Conservation (phyloP, 1,140 invertebrate genomes). For the Ceratoteleas bidentatus region DNA sequence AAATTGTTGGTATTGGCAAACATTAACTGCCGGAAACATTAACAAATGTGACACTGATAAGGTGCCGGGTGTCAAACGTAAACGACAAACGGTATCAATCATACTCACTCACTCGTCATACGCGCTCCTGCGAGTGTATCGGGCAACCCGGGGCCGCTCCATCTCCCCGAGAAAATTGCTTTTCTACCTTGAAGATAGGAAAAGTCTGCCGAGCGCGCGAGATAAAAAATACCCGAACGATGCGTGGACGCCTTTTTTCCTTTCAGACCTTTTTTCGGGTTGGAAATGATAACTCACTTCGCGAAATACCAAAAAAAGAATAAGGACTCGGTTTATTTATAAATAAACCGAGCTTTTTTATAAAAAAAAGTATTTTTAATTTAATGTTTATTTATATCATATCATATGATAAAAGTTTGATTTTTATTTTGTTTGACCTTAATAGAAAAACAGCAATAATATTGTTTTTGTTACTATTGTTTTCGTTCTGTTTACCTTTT, state of each 20-base stretch:
- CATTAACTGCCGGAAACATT: too few species aligned
- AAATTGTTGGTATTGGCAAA: too few species aligned
- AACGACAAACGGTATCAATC: constrained; percentile 57
- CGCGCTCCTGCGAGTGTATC: constrained; percentile 13
- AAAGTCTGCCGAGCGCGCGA: constrained; percentile 23
- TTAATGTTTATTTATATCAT: too few species aligned
- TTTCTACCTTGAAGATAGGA: constrained; percentile 34
- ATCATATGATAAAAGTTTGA: too few species aligned
- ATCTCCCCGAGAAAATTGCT: constrained; percentile 55
- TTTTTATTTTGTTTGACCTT: too few species aligned
- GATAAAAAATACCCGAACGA: constrained; percentile 34
- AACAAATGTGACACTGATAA: constrained; percentile 56
- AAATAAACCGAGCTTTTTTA: too few species aligned
- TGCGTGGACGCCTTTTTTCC: constrained; percentile 2
- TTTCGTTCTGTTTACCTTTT: too few species aligned
- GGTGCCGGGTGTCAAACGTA: constrained; percentile 40
- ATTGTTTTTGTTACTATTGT: too few species aligned
- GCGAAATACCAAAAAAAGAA: neutral
- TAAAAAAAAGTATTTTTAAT: too few species aligned
- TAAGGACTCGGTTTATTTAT: neutral
- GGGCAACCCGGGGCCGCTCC: constrained; percentile 19
- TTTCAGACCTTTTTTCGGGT: neutral
- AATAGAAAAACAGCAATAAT: too few species aligned
- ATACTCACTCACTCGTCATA: constrained; percentile 57
- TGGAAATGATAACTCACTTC: too few species aligned